Evolutionary conservation across 2,113 vertebrate genomes (phyloP).

Genomic region (Ivindomyrus marchei): DNA sequence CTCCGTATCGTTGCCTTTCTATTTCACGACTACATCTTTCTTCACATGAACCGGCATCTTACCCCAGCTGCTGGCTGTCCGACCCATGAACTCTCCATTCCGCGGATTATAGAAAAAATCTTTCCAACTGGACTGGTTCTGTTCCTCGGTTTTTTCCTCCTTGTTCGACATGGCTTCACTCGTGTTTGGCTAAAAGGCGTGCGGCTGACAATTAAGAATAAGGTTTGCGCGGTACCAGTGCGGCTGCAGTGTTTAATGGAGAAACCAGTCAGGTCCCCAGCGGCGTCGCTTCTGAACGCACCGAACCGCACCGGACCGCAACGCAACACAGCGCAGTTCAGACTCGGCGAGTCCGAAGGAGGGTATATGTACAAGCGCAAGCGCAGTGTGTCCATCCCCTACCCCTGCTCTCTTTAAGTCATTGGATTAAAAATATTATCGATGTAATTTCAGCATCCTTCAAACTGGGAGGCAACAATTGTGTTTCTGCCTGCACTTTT

Average conservation of each 20-base stretch:
- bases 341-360: constrained; percentile 20
- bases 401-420: neutral
- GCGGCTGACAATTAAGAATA: constrained; percentile 3
- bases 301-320: constrained; percentile 1
- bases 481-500: neutral
- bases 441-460: neutral
- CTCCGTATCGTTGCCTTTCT: neutral
- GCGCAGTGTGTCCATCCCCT: constrained; percentile 27
- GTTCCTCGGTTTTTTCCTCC: constrained; percentile 59
- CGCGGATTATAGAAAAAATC: constrained; percentile 74
- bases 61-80: constrained; percentile 81
- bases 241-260: constrained; percentile 8
- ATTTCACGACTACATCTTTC: neutral
- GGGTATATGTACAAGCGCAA: constrained; percentile 28
- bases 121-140: constrained; percentile 64
- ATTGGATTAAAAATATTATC: neutral
- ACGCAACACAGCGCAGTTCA: neutral
- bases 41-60: constrained; percentile 31
- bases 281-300: neutral
- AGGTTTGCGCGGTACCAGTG: neutral
- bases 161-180: constrained; percentile 60
- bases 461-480: neutral
- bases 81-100: constrained; percentile 75
- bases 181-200: neutral
- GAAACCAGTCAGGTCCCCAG: neutral